Evolutionary conservation across 2,888 invertebrate genomes (phyloP), one percentile per base, ranked within the genome.

Genomic region (Hirtodrosophila histrioides): DNA sequence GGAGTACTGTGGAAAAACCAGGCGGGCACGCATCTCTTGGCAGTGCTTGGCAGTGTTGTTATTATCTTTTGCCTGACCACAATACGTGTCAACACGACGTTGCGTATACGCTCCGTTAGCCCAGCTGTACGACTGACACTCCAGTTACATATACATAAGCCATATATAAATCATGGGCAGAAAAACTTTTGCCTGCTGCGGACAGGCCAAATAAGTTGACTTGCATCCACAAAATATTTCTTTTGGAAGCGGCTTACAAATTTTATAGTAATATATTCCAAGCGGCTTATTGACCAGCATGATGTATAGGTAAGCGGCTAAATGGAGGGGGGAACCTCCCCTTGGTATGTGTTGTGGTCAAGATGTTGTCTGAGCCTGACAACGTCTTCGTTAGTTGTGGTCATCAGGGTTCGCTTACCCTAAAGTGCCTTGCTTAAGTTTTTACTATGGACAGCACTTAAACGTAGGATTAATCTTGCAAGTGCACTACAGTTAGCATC

Each of bases 61-160:
- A 84, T 84, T 84, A 84, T 86, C 82, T 84, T 76, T 67, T 62
- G 84, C 77, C 63, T 65, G 81, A 86, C 87, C 82, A 40, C 85
- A 82, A 70, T 67, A 86, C 85, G 82, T 86, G 82, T 86, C 82
- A 84, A 78, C 75, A 58, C 68, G 44, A 39, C 50, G 65, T 67
- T 70, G 50, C 63, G 62, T 57, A 76, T 72, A 72, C 74, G 71
- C 74, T 40, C 51, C 69, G 51, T 37, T 39, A 11, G 40, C 48
- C 60, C 49, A 66, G 75, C 66, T 70, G 55, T 61, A 62, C 54
- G 24, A 53, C 56, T 35, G 40, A 48, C 57, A 67, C 57, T 24
- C 41, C 48, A 23, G 17, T 35, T 33, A 8, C 35, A 43, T 17
- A 40, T 40, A 40, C 36, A n/a, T 27, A 27, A 27, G 31, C 29